Evolutionary conservation across 2,113 vertebrate genomes (phyloP), one percentile per base, ranked within the genome.

Genomic region (Poeciliopsis turrubarensis): DNA sequence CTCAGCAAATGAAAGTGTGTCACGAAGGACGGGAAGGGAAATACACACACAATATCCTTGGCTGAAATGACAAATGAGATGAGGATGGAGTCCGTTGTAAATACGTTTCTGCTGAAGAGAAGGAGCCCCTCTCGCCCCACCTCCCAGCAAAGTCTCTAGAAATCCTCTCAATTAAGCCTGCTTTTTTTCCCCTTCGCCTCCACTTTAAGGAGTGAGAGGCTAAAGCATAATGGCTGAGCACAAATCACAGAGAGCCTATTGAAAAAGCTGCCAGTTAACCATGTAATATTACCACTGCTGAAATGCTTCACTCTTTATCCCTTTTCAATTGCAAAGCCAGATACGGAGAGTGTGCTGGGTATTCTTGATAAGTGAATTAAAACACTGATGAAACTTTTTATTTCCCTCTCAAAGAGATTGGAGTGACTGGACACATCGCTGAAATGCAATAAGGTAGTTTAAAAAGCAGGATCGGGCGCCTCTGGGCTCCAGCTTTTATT

Each of bases 141-240:
- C 22, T 37, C 74, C 72, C 77, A 69, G 72, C 86, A 87, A 90
- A 89, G 90, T 83, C 78, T 51, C 62, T 84, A 85, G 70, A 91
- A 89, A 91, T 82, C 81, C 83, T 82, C 84, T 90, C 83, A 88
- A 89, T 92, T 91, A 91, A 89, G 81, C 29, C 30, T 69, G 72
- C 17, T n/a, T n/a, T 81, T 75, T 68, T 88, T 87, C 85, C 68
- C 75, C 86, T 41, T 4, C 65, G 70, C 86, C 86, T 57, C 8
- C 67, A 67, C 86, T 83, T 75, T 68, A 78, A 76, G 79, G 70
- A 78, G 71, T 75, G 83, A 77, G 87, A 75, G 80, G 76, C 47
- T 62, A 78, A 77, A 72, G 84, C 65, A 83, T 85, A 87, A 89
- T 82, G 84, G 73, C 79, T 60, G 73, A 79, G 82, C 84, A 87